A percentile compares a stretch with the other conserved stretches of the same genome.
Conservation (phyloP, 1,140 invertebrate genomes). For the Tachypleus tridentatus region DNA sequence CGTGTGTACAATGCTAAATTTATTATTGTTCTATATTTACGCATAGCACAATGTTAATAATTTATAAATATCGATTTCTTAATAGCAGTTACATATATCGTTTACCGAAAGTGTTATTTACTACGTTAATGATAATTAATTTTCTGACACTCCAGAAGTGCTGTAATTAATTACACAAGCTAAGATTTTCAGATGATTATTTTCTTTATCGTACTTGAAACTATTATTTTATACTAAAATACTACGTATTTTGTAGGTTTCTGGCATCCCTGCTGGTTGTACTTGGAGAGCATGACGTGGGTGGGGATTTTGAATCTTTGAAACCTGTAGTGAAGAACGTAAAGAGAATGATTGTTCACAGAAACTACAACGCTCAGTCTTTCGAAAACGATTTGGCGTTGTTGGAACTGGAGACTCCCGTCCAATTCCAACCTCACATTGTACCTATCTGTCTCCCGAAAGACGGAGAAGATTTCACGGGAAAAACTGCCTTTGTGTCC, state of each 20-base stretch:
- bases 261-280: conserved; percentile 79
- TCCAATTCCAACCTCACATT: conserved; percentile 72
- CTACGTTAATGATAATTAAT: no score
- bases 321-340: conserved; percentile 68
- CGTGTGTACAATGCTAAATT: no score
- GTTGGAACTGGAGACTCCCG: conserved; percentile 51
- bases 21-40: no score
- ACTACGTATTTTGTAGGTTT: conserved; percentile 41
- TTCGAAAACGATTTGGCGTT: conserved; percentile 65
- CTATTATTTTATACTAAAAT: no score
- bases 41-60: no score
- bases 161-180: no score
- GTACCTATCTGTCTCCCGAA: conserved; percentile 84
- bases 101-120: no score
- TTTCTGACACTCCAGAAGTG: no score
- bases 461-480: conserved; percentile 21
- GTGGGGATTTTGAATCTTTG: conserved; percentile 61
- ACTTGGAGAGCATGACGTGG: conserved; percentile 79
- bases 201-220: no score
- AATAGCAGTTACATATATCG: no score
- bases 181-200: no score
- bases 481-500: conserved; percentile 21
- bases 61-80: no score
- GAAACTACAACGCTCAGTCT: conserved; percentile 45
- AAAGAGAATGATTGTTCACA: conserved; percentile 69